phyloP scores from a whole-genome alignment of 2,888 invertebrate genomes.

The Lasioglossum oenotherae region DNA sequence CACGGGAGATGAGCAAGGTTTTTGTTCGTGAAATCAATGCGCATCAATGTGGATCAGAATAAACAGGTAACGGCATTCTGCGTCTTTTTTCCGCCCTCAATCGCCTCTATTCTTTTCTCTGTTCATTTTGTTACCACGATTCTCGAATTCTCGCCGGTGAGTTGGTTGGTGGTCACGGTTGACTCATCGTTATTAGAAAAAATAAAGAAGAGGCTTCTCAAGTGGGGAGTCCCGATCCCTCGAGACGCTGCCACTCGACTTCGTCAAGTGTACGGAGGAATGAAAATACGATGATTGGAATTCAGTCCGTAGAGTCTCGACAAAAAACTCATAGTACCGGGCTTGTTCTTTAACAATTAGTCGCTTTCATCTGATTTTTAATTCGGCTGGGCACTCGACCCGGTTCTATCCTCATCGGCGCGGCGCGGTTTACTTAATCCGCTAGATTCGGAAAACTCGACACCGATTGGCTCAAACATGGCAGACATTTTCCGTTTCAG shows the following conservation, averaged over 20 bases:
- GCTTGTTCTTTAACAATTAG: background rate
- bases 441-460: background rate
- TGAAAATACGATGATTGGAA: constrained; percentile 25
- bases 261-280: constrained; percentile 20
- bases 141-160: constrained; percentile 19
- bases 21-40: constrained; percentile 13
- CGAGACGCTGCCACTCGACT: constrained; percentile 42
- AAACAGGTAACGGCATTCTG: constrained; percentile 36
- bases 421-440: background rate
- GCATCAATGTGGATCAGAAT: constrained; percentile 19
- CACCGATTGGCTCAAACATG: background rate
- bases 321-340: background rate
- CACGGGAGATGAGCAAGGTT: background rate
- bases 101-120: background rate
- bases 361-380: background rate
- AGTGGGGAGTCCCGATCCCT: constrained; percentile 24
- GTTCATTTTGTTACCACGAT: constrained; percentile 41
- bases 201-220: constrained; percentile 38
- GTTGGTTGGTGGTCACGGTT: constrained; percentile 24
- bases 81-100: constrained; percentile 25
- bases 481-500: background rate
- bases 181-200: constrained; percentile 53
- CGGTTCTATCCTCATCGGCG: background rate
- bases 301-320: background rate
- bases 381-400: background rate